Evolutionary conservation across 2,888 invertebrate species (phyloP), one percentile per base, ranked within the genome.

Genomic region (Leptopterna dolabrata): DNA sequence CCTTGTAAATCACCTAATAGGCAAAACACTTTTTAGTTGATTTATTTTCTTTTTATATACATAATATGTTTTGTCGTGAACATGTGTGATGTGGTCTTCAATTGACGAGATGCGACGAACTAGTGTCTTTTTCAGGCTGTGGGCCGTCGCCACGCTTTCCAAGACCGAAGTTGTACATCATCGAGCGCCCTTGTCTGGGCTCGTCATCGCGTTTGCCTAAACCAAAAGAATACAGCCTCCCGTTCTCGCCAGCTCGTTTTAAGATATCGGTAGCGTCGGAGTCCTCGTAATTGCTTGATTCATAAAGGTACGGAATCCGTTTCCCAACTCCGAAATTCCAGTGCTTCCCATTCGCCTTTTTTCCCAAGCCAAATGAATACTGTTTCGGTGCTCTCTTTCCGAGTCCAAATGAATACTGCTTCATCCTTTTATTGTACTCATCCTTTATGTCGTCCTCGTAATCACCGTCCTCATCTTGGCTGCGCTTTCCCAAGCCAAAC

Each of bases 391-490:
- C 92, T 80, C 94, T 91, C 90, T 94, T 94, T 6, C 94, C 94
- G 0, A 94, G 91, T 11, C 94, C 94, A 89, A 94, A 94, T 86
- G 92, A 93, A 91, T 93, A 94, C 51, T 93, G 90, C 88, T 89
- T 89, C 43, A 88, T 87, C 27, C 90, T 83, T 71, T 90, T 90
- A 29, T 82, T 88, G 14, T 78, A 83, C 19, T 89, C 89, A n/a
- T 88, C 88, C 13, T 71, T 76, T 1, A 88, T 92, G 92, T 76
- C 93, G 90, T 91, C 94, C 92, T 89, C 94, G 92, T 90, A 93
- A 93, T 94, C 94, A 94, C 27, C 94, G 91, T 27, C 94, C 93
- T 90, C 94, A 93, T 91, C 94, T 93, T 92, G 94, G 93, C 90
- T 90, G 0, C 94, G 92, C 88, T 94, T 94, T 3, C 94, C 94